phyloP scores from a whole-genome alignment of 2,888 invertebrate species.

The Atherix ibis region DNA sequence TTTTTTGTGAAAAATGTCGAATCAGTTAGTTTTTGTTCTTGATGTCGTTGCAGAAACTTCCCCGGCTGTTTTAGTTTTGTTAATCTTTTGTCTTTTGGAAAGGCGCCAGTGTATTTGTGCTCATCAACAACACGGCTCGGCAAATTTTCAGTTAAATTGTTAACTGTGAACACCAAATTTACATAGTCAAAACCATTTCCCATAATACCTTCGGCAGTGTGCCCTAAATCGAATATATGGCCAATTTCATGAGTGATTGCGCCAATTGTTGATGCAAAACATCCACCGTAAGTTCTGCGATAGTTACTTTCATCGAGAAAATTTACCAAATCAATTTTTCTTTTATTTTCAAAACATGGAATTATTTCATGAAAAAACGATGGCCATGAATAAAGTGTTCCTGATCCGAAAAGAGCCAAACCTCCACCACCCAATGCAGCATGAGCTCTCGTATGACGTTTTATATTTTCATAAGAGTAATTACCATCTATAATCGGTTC shows the following conservation, averaged over 20 bases:
- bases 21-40: constrained; percentile 25
- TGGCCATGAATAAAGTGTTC: constrained; percentile 84
- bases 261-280: constrained; percentile 80
- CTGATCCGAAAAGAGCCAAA: constrained; percentile 78
- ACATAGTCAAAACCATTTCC: constrained; percentile 77
- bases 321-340: constrained; percentile 50
- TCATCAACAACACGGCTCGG: constrained; percentile 26
- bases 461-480: constrained; percentile 51
- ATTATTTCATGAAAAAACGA: constrained; percentile 49
- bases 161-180: constrained; percentile 56
- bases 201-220: constrained; percentile 79
- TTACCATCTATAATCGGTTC: constrained; percentile 44
- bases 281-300: constrained; percentile 70
- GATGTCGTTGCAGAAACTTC: constrained; percentile 25
- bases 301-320: constrained; percentile 89
- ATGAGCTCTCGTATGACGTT: constrained; percentile 57
- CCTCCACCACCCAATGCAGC: constrained; percentile 89
- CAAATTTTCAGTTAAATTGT: constrained; percentile 32
- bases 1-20: constrained; percentile 27
- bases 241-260: constrained; percentile 86
- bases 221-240: constrained; percentile 87
- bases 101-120: constrained; percentile 1
- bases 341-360: constrained; percentile 28
- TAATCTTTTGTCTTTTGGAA: constrained; percentile 15
- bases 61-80: constrained; percentile 22